A percentile compares a stretch with the other conserved stretches of the same genome.
These are phyloP conservation scores for Procambarus virginalis DNA, from an alignment of 1,140 invertebrate genomes.

Conservation along the genomic window DNA sequence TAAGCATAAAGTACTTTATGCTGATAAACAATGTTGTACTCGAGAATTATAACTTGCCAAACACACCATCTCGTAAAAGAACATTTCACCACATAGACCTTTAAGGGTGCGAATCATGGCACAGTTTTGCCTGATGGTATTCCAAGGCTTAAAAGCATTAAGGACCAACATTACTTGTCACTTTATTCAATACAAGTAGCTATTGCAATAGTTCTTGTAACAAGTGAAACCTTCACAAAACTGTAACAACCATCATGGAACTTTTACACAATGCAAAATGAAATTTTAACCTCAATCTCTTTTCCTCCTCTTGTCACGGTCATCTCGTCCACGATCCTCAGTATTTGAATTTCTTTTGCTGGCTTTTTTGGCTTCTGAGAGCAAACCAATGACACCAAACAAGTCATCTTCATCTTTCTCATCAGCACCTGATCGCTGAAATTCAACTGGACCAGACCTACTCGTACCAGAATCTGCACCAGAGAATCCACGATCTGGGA, in stretches of 20 bases:
- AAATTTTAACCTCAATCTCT: slow-evolving; percentile 57
- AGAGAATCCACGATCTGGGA: slow-evolving; percentile 96
- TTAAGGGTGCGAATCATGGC: background rate
- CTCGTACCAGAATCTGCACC: slow-evolving; percentile 84
- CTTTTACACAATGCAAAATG: background rate
- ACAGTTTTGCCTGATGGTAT: background rate
- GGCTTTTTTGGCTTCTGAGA: slow-evolving; percentile 95
- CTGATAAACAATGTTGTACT: background rate
- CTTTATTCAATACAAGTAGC: background rate
- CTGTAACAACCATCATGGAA: background rate
- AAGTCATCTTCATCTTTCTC: slow-evolving; percentile 91
- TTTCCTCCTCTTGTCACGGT: slow-evolving; percentile 71
- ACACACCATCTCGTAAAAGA: background rate
- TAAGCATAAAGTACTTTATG: background rate
- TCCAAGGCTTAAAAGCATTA: background rate
- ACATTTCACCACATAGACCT: background rate
- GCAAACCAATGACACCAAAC: slow-evolving; percentile 98
- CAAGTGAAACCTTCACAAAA: background rate
- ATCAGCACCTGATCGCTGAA: slow-evolving; percentile 77
- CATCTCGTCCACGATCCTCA: slow-evolving; percentile 71
- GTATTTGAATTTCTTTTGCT: slow-evolving; percentile 76
- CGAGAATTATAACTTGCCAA: background rate
- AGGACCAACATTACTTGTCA: background rate
- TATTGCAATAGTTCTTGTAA: background rate
- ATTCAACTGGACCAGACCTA: slow-evolving; percentile 96